phyloP scores from a whole-genome alignment of 1,140 invertebrate species.

The Acromyrmex charruanus region DNA sequence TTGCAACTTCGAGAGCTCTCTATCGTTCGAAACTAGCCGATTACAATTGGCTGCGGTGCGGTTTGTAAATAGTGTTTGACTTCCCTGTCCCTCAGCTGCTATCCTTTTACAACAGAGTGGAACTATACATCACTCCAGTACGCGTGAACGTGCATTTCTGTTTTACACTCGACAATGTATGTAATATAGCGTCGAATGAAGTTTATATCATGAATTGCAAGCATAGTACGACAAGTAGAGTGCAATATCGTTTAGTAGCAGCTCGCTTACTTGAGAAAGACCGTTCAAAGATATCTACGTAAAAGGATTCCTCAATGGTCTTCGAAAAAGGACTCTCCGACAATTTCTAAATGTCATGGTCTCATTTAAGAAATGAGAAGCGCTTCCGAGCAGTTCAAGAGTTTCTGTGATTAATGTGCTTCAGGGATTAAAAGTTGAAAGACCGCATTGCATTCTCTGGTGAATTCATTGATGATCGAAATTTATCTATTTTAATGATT shows the following conservation, averaged over 20 bases:
- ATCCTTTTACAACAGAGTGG: background rate
- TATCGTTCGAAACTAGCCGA: background rate
- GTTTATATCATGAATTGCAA: background rate
- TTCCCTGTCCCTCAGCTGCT: background rate
- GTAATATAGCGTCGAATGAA: background rate
- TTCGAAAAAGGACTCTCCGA: background rate
- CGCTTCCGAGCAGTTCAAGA: background rate
- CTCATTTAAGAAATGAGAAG: background rate
- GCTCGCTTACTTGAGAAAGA: background rate
- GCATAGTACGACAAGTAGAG: background rate
- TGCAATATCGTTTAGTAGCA: background rate
- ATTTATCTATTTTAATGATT: background rate
- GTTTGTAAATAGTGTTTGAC: conserved; percentile 35
- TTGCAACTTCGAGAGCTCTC: conserved; percentile 31
- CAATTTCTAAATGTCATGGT: background rate
- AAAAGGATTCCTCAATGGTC: background rate
- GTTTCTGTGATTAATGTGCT: background rate
- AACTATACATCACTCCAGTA: background rate
- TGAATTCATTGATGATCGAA: background rate
- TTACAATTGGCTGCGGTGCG: background rate
- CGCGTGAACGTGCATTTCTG: background rate
- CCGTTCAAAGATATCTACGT: background rate
- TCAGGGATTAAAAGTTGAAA: background rate
- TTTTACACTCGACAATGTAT: background rate
- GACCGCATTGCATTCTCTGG: background rate